phyloP scores from a whole-genome alignment of 2,113 vertebrate genomes.

The Hippoglossus stenolepis region DNA sequence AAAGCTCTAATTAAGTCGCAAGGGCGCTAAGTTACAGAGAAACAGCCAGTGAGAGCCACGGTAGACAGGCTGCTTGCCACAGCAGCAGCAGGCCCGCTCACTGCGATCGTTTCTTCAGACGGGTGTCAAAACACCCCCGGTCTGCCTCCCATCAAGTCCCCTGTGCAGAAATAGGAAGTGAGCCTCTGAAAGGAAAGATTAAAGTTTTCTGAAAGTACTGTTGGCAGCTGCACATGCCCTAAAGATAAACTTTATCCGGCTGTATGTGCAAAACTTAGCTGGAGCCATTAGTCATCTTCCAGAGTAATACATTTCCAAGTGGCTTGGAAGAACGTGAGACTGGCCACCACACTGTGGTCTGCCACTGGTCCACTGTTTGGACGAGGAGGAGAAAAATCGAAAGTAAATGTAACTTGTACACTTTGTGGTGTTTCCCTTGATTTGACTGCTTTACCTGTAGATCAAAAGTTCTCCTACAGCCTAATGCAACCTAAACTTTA shows the following conservation, averaged over 20 bases:
- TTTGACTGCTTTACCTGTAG: background rate
- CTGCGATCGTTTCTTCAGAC: constrained; percentile 73
- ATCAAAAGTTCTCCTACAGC: background rate
- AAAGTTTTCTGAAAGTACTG: constrained; percentile 86
- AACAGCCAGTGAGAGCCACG: constrained; percentile 64
- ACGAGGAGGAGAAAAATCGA: constrained; percentile 4
- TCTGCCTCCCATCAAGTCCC: constrained; percentile 83
- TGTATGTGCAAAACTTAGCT: constrained; percentile 85
- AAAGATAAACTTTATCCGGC: constrained; percentile 88
- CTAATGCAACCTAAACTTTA: background rate
- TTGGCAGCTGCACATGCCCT: constrained; percentile 87
- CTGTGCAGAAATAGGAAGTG: constrained; percentile 83
- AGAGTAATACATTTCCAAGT: constrained; percentile 84
- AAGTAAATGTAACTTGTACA: constrained; percentile 13
- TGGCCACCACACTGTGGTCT: constrained; percentile 61
- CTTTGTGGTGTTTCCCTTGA: background rate
- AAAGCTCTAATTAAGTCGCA: constrained; percentile 72
- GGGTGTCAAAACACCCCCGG: constrained; percentile 84
- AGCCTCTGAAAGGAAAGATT: constrained; percentile 85
- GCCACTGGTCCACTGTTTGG: constrained; percentile 26
- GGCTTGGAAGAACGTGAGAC: constrained; percentile 75
- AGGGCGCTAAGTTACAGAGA: constrained; percentile 61
- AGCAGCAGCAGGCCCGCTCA: constrained; percentile 66
- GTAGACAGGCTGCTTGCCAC: constrained; percentile 59
- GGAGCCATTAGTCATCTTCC: constrained; percentile 87